These are phyloP conservation scores for Poecilia latipinna DNA, from an alignment of 2,113 vertebrate genomes.

Conservation along the genomic window DNA sequence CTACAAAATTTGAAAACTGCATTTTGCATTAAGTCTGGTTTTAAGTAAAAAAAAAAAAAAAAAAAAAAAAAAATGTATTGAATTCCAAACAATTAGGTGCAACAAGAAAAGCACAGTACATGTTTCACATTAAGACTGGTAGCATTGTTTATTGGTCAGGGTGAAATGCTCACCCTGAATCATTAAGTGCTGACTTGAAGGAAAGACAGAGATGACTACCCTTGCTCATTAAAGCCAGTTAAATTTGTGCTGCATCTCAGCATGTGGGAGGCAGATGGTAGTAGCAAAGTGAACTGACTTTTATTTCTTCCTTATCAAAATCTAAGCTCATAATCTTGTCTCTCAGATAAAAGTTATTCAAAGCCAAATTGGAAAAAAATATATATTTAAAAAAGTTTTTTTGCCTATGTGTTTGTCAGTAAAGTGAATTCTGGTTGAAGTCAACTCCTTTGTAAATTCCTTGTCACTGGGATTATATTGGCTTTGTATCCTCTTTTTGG, in stretches of 20 bases:
- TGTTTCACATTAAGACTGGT: not conserved
- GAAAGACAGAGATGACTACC: slow-evolving; percentile 29
- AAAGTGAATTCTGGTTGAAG: slow-evolving; percentile 64
- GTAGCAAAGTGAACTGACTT: slow-evolving; percentile 22
- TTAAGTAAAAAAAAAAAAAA: too few relatives aligned
- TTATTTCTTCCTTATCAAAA: slow-evolving; percentile 1
- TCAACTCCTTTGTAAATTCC: slow-evolving; percentile 65
- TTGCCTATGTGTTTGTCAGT: not conserved
- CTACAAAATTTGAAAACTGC: too few relatives aligned
- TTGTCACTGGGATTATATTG: slow-evolving; percentile 53
- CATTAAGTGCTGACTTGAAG: slow-evolving; percentile 57
- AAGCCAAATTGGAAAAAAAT: not conserved
- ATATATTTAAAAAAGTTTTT: too few relatives aligned
- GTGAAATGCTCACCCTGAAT: slow-evolving; percentile 17
- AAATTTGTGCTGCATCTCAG: slow-evolving; percentile 43
- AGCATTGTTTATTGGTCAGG: slow-evolving; percentile 13
- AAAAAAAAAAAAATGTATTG: too few relatives aligned
- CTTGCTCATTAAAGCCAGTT: slow-evolving; percentile 59
- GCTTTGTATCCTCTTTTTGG: slow-evolving; percentile 51
- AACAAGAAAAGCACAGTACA: too few relatives aligned
- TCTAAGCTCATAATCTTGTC: not conserved
- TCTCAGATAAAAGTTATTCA: not conserved
- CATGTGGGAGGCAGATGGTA: slow-evolving; percentile 73
- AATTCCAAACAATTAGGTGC: too few relatives aligned
- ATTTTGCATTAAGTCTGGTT: too few relatives aligned